Evolutionary conservation across 2,888 invertebrate genomes (phyloP), one percentile per base, ranked within the genome.

Genomic region (Macaria liturata): DNA sequence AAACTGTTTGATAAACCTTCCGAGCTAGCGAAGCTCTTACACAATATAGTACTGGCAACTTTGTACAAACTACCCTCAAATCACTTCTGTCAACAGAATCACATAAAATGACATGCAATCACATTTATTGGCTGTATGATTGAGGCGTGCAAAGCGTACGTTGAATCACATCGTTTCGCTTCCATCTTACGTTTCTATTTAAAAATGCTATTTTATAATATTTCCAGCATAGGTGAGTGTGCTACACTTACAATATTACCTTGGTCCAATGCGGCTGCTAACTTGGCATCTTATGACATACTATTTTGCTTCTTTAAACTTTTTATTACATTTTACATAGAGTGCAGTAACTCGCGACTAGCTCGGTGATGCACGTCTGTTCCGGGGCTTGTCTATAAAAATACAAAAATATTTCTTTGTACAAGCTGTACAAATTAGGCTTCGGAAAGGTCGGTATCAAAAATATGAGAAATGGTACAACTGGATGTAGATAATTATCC

Each of bases 191-290:
- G 47, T 53, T 45, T 58, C 46, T 65, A 62, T 57, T 66, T 64
- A 61, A 72, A 76, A 86, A 86, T 82, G 86, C 86, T 83, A 81
- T 69, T 70, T 70, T 74, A 80, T 83, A 81, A 69, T 70, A 70
- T 74, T 80, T 83, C 80, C 82, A 87, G 89, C 88, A 71, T 80
- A 56, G 45, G 86, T 86, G 87, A 85, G 80, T 68, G 85, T 84
- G 83, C 88, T 87, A 88, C 76, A 83, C 88, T 88, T 88, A 88
- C 77, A 81, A 71, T 75, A 80, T 80, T 76, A 83, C 86, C 86
- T 91, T 90, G 91, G 91, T 90, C 91, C 90, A 85, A 85, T 84
- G 87, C 87, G 83, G 86, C 72, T 78, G 82, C 84, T 85, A 80
- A 83, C 80, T 88, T 91, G 90, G 88, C 90, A 86, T 90, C 87